These are phyloP conservation scores for Sinocyclocheilus anophthalmus DNA, from an alignment of 2,113 vertebrate genomes.

Conservation along the genomic window DNA sequence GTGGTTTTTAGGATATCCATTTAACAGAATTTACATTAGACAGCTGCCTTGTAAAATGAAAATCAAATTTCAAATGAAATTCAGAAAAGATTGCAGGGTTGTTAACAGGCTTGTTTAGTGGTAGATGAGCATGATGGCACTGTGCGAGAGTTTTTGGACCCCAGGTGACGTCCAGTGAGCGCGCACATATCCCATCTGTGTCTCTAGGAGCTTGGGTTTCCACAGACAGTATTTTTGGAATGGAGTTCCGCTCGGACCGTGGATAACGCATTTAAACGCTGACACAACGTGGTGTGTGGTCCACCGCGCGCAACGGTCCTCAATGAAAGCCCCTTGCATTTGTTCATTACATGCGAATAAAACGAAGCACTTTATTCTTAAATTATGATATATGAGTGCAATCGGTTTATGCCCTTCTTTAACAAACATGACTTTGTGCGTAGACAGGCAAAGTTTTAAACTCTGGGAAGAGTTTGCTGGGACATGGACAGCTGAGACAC, in stretches of 20 bases:
- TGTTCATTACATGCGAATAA: background rate
- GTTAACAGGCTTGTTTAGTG: background rate
- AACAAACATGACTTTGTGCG: background rate
- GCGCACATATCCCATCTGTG: slow-evolving; percentile 55
- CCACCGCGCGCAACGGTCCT: slow-evolving; percentile 46
- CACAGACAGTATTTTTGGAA: slow-evolving; percentile 64
- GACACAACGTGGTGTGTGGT: slow-evolving; percentile 63
- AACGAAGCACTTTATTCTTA: background rate
- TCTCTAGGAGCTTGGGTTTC: slow-evolving; percentile 62
- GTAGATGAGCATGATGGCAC: background rate
- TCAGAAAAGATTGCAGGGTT: background rate
- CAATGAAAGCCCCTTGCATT: background rate
- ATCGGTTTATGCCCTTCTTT: background rate
- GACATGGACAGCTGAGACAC: background rate
- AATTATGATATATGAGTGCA: background rate
- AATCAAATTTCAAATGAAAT: too few species aligned
- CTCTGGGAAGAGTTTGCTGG: background rate
- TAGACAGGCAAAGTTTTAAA: background rate
- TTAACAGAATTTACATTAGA: background rate
- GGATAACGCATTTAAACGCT: slow-evolving; percentile 65
- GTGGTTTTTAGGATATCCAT: background rate
- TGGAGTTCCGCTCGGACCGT: slow-evolving; percentile 58
- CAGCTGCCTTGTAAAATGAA: background rate
- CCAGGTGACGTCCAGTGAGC: background rate
- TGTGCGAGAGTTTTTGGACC: background rate